Base-by-base conservation (phyloP, 1,140 invertebrate genomes). In the Aphelenchoides besseyi region DNA sequence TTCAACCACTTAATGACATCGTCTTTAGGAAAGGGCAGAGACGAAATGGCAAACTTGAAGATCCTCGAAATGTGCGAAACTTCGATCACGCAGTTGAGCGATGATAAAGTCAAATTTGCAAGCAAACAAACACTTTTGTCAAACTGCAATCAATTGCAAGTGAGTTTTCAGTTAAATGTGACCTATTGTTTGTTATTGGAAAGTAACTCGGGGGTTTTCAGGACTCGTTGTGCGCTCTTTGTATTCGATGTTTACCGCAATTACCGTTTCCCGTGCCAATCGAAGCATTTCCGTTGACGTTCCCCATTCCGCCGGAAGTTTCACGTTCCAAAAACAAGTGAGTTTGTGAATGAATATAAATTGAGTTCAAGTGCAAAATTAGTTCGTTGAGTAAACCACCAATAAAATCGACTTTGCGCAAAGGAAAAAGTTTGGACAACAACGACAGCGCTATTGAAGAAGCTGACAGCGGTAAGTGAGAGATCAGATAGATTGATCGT, bases 221-320 rank as follows among this genome's bases (percentile, higher is more conserved):
- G 80, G 79, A 81, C 59, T 82, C 79, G 3, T 53, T 81, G 5
- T 81, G 75, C 53, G 70, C 79, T 3, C 67, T 81, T 8, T 82
- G 80, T 48, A 62, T 81, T 5, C 72, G 78, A 26, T 81, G 80
- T 37, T 41, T 81, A 29, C 80, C 79, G 2, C 67, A 30, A 18
- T 16, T 67, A 28, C 54, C 57, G 57, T 81, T 82, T 70, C 80
- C 80, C 23, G 36, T 76, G 12, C 36, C 75, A 18, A 52, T 36
- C 16, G 16, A 68, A 9, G 16, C 57, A 12, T 80, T 79, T 69
- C 77, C 79, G 37, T 26, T 81, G 16, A 41, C 29, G 29, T 81
- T 74, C 53, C 61, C 71, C 23, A 36, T 62, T 1, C 18, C 1
- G 1, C 41, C 0, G 2, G 53, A 16, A 66, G 5, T 8, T 5